Conservation (phyloP, 2,113 vertebrate genomes). For the Jaculus jaculus region DNA sequence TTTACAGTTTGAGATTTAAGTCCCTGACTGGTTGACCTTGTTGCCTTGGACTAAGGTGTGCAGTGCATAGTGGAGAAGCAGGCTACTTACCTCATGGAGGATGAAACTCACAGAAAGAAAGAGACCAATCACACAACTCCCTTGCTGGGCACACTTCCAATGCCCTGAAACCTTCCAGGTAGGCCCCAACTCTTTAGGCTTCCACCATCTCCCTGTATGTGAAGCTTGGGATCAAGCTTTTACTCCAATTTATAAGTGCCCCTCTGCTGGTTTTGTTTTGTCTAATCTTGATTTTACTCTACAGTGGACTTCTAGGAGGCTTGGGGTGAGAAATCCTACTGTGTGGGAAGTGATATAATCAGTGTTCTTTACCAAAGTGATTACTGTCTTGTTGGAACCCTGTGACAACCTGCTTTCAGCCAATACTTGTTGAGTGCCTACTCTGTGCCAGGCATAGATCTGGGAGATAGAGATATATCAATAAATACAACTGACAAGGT, state of each 20-base stretch:
- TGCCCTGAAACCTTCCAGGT: not conserved
- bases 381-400: not conserved
- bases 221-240: not conserved
- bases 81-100: not conserved
- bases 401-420: not conserved
- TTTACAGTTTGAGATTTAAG: not conserved
- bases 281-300: constrained; percentile 42
- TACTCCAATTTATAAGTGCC: not conserved
- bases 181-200: not conserved
- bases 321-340: not conserved
- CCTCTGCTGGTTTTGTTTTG: not conserved
- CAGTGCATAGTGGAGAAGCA: not conserved
- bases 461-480: not conserved
- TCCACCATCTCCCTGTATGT: not conserved
- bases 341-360: not conserved
- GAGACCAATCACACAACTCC: not conserved
- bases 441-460: not conserved
- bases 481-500: not conserved
- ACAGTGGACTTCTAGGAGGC: not conserved
- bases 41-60: not conserved
- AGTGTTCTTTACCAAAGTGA: constrained; percentile 11
- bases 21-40: not conserved
- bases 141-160: not conserved
- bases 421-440: not conserved
- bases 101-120: not conserved